Conservation (phyloP, 2,797 vertebrate genomes). For the Heterohyrax brucei region DNA sequence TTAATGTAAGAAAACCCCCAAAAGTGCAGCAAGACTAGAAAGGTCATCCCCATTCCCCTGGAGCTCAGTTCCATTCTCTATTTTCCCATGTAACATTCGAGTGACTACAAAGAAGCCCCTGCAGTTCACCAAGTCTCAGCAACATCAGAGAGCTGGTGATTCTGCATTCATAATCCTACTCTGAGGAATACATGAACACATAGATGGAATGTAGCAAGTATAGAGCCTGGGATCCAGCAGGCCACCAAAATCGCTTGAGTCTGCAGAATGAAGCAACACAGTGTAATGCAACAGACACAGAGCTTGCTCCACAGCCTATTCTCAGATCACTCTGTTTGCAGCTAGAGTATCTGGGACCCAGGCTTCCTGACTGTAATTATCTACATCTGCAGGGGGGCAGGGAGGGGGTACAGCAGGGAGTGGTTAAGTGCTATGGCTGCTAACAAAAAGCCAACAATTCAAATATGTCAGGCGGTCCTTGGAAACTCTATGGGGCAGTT, state of each 20-base stretch:
- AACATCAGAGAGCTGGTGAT: background rate
- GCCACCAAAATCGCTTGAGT: background rate
- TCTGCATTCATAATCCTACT: background rate
- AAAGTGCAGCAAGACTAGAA: background rate
- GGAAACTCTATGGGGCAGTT: too few species aligned
- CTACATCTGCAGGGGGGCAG: background rate
- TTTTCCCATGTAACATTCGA: background rate
- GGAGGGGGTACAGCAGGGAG: too few species aligned
- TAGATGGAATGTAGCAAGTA: background rate
- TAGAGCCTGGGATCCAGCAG: background rate
- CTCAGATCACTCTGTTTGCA: background rate
- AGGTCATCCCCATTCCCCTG: background rate
- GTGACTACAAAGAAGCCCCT: background rate
- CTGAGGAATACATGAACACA: background rate
- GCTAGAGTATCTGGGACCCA: background rate
- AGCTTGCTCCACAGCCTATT: background rate
- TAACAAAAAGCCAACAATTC: too few species aligned
- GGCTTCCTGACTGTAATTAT: background rate
- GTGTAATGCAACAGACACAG: background rate
- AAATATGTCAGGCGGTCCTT: too few species aligned
- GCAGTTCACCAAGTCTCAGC: background rate
- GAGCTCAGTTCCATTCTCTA: background rate
- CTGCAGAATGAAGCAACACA: background rate
- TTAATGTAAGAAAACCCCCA: background rate
- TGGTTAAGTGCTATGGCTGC: too few species aligned